Evolutionary conservation across 1,140 invertebrate species (phyloP).

Genomic region (Drosophila ohnishii): DNA sequence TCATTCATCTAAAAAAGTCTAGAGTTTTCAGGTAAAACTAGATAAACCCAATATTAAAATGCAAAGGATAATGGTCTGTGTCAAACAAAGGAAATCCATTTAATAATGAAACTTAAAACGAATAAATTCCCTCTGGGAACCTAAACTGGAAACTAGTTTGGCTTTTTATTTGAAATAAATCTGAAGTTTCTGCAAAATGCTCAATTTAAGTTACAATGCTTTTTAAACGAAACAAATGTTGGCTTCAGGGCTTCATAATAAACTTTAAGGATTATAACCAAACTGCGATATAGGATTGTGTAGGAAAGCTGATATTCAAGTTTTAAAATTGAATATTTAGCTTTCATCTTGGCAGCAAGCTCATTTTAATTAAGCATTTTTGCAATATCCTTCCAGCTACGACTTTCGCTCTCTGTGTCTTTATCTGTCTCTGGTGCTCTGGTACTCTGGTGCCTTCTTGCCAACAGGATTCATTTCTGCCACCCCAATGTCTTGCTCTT

Average conservation of each 20-base stretch:
- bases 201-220: neutral
- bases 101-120: neutral
- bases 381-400: conserved; percentile 6
- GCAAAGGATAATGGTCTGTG: neutral
- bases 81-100: neutral
- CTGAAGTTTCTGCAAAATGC: neutral
- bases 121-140: neutral
- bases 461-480: conserved; percentile 59
- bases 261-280: neutral
- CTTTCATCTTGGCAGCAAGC: neutral
- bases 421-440: neutral
- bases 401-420: conserved; percentile 18
- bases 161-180: neutral
- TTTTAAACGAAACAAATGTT: neutral
- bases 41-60: neutral
- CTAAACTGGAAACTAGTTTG: neutral
- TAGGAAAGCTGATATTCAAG: neutral
- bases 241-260: neutral
- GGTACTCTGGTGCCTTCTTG: conserved; percentile 13
- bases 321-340: neutral
- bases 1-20: neutral
- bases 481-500: conserved; percentile 22
- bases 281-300: neutral
- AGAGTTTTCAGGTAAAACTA: neutral
- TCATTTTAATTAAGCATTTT: conserved; percentile 6